phyloP scores from a whole-genome alignment of 2,113 vertebrate species.

The Opisthocomus hoazin region DNA sequence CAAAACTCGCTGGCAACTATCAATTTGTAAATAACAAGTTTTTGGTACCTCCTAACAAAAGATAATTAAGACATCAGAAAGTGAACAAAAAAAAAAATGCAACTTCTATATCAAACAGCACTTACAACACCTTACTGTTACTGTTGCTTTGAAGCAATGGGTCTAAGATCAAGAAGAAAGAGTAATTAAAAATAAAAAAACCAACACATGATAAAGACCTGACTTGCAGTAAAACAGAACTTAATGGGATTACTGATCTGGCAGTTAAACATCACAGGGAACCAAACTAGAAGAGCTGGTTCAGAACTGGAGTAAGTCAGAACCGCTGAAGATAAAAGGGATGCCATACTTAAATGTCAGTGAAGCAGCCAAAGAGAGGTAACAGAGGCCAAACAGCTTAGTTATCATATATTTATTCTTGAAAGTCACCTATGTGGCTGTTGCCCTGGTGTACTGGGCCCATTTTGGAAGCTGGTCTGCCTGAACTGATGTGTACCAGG shows the following conservation, averaged over 20 bases:
- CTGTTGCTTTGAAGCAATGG: neutral
- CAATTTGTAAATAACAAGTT: neutral
- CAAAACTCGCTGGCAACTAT: neutral
- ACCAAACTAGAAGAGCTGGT: neutral
- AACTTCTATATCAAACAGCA: neutral
- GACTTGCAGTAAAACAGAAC: neutral
- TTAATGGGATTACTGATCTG: neutral
- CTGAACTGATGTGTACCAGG: constrained; percentile 65
- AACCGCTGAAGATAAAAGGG: neutral
- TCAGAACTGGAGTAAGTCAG: neutral
- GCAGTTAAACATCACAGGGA: neutral
- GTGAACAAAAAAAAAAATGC: neutral
- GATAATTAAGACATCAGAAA: neutral
- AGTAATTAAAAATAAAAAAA: neutral
- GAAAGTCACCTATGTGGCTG: constrained; percentile 76
- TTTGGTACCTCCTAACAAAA: neutral
- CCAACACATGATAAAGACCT: neutral
- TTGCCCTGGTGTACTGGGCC: constrained; percentile 36
- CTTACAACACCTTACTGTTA: neutral
- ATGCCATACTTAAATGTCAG: neutral
- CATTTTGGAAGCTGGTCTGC: constrained; percentile 75
- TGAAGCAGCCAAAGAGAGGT: neutral
- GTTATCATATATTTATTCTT: neutral
- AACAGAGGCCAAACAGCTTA: neutral
- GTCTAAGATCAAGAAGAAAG: neutral